phyloP scores from a whole-genome alignment of 2,797 vertebrate species.

The Poecilia wingei region DNA sequence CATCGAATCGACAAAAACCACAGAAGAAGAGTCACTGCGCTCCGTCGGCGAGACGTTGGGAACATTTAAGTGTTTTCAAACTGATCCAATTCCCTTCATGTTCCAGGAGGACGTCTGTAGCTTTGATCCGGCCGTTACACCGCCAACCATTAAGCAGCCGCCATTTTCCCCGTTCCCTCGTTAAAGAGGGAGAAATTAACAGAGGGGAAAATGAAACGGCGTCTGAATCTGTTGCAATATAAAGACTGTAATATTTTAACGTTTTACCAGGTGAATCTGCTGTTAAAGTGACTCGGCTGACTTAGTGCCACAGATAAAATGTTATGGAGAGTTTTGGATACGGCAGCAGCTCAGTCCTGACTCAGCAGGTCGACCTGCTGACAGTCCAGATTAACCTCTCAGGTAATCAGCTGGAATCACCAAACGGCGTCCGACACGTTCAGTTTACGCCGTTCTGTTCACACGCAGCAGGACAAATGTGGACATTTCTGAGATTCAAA shows the following conservation, averaged over 20 bases:
- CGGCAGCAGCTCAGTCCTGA: slow-evolving; percentile 14
- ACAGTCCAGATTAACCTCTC: slow-evolving; percentile 2
- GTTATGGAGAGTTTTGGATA: slow-evolving; percentile 11
- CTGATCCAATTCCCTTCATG: background rate
- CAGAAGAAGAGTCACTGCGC: background rate
- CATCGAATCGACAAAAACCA: slow-evolving; percentile 6
- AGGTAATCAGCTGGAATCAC: slow-evolving; percentile 19
- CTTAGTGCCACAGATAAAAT: background rate
- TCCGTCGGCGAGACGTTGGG: background rate
- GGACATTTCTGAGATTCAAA: no score
- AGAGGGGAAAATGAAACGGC: background rate
- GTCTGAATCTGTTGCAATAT: background rate
- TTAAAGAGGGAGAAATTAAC: slow-evolving; percentile 1
- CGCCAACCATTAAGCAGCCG: slow-evolving; percentile 10
- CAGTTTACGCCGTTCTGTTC: no score
- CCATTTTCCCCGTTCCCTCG: background rate
- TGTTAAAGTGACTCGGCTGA: background rate
- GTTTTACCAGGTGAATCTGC: background rate
- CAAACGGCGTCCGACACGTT: background rate
- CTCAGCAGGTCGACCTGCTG: slow-evolving; percentile 25
- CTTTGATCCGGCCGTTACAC: slow-evolving; percentile 11
- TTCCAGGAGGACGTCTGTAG: background rate
- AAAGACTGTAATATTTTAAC: background rate
- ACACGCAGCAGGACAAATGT: no score
- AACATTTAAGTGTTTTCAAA: slow-evolving; percentile 1